Conservation (phyloP, 2,113 vertebrate genomes). For the Accipiter virgatus region DNA sequence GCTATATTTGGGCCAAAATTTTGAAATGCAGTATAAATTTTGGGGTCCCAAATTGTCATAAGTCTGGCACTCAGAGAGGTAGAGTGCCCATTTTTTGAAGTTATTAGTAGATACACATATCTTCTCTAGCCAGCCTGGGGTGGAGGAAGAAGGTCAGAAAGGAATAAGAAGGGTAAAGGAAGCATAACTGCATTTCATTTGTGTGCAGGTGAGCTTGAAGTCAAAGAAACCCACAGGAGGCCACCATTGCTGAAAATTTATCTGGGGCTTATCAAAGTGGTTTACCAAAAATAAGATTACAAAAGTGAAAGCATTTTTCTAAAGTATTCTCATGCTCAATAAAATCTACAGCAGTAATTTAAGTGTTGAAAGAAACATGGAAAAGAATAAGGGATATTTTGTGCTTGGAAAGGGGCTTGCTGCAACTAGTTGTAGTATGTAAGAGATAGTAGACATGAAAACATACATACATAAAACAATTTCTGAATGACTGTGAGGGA, state of each 20-base stretch:
- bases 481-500: neutral
- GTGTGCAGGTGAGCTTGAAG: neutral
- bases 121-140: neutral
- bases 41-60: neutral
- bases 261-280: neutral
- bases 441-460: neutral
- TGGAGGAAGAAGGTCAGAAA: neutral
- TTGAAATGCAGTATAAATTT: neutral
- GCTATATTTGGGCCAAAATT: neutral
- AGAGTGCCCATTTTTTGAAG: neutral
- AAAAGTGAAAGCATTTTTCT: neutral
- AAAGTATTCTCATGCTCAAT: neutral
- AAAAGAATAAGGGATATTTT: neutral
- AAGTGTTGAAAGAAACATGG: neutral
- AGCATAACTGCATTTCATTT: neutral
- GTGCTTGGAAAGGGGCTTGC: neutral
- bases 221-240: neutral
- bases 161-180: neutral
- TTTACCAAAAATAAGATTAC: neutral
- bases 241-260: neutral
- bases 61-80: neutral
- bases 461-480: neutral
- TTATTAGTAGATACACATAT: neutral
- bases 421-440: neutral
- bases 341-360: neutral